phyloP scores from a whole-genome alignment of 2,113 vertebrate species.

The Xiphophorus couchianus region DNA sequence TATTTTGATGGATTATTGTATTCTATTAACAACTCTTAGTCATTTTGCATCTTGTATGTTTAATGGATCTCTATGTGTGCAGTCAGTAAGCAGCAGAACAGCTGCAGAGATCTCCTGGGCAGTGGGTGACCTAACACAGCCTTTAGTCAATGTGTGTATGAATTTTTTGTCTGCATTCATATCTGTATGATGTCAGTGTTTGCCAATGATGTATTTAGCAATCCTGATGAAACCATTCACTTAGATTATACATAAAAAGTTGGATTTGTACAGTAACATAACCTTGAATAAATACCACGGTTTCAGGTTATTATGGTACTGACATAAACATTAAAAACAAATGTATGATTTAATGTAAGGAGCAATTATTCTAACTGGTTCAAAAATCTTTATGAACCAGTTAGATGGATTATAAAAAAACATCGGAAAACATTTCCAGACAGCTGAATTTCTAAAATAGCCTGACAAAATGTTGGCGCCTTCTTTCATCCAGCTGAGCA shows the following conservation, averaged over 20 bases:
- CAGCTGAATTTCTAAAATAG: too few relatives aligned
- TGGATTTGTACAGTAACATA: neutral
- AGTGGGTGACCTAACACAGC: slow-evolving; percentile 71
- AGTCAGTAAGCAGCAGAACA: slow-evolving; percentile 74
- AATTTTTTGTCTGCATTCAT: slow-evolving; percentile 21
- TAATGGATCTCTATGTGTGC: slow-evolving; percentile 56
- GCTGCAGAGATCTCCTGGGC: slow-evolving; percentile 74
- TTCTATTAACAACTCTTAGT: slow-evolving; percentile 31
- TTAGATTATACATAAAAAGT: neutral
- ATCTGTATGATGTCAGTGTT: slow-evolving; percentile 30
- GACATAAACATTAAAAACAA: too few relatives aligned
- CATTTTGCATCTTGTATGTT: slow-evolving; percentile 41
- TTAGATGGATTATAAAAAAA: too few relatives aligned
- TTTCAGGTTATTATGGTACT: too few relatives aligned
- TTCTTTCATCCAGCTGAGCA: neutral
- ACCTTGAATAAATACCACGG: neutral
- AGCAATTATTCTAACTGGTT: neutral
- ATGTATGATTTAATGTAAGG: neutral
- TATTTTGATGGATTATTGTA: slow-evolving; percentile 17
- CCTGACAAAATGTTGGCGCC: too few relatives aligned
- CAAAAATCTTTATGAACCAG: too few relatives aligned
- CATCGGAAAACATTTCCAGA: too few relatives aligned
- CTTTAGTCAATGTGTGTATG: slow-evolving; percentile 60
- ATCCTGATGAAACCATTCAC: slow-evolving; percentile 60
- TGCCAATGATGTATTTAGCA: slow-evolving; percentile 75